Evolutionary conservation across 2,113 vertebrate genomes (phyloP).

Genomic region (Platycercus adscitus): DNA sequence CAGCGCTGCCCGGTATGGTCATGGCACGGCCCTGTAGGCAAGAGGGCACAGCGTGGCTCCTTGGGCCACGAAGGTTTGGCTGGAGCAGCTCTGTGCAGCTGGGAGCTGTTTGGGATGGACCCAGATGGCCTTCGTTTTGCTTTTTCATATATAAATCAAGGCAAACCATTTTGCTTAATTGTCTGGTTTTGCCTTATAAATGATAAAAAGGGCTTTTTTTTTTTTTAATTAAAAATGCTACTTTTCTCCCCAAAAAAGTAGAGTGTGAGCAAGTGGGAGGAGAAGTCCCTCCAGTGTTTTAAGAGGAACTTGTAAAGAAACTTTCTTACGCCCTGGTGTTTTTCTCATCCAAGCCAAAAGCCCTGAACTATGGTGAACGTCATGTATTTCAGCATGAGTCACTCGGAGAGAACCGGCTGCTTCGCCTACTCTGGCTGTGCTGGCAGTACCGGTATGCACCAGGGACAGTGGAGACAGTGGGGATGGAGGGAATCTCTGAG

Average conservation of each 20-base stretch:
- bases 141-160: background rate
- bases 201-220: background rate
- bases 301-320: background rate
- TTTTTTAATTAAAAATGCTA: background rate
- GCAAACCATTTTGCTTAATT: background rate
- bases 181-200: background rate
- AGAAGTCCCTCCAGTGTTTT: background rate
- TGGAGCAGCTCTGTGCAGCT: background rate
- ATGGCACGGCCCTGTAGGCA: background rate
- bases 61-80: fast-evolving
- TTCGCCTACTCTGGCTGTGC: background rate
- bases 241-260: background rate
- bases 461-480: fast-evolving
- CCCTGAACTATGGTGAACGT: constrained; percentile 12
- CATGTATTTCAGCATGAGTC: constrained; percentile 44
- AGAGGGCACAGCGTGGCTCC: background rate
- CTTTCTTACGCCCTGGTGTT: background rate
- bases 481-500: background rate
- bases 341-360: constrained; percentile 5
- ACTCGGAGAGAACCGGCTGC: background rate
- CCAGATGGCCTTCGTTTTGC: background rate
- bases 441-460: fast-evolving
- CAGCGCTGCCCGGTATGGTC: background rate
- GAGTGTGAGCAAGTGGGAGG: background rate
- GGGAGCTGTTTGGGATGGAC: background rate